Percentiles rank a stretch among this genome's conserved stretches.
phyloP scores from a whole-genome alignment of 1,140 invertebrate genomes.

The Ostrea denselamellosa region DNA sequence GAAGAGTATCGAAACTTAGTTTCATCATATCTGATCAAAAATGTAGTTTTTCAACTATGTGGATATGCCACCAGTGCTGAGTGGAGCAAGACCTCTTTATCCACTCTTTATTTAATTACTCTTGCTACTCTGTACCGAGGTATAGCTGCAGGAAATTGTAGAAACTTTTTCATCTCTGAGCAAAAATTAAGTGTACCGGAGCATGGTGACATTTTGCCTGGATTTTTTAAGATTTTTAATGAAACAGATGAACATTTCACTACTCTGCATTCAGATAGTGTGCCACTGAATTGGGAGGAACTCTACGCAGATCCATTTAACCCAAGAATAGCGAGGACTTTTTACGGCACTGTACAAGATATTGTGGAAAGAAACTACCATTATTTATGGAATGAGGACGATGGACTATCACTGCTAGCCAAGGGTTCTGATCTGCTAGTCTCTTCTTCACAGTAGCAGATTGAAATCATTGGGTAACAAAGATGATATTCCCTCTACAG shows the following conservation, averaged over 20 bases:
- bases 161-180: conserved; percentile 36
- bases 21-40: conserved; percentile 45
- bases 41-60: background rate
- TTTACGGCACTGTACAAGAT: background rate
- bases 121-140: background rate
- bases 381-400: background rate
- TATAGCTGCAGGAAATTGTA: background rate
- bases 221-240: conserved; percentile 45
- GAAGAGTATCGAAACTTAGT: conserved; percentile 39
- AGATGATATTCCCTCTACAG: too few species aligned
- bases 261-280: background rate
- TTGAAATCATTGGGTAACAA: too few species aligned
- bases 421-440: too few species aligned
- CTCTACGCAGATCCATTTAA: background rate
- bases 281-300: background rate
- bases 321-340: background rate
- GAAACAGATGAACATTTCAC: conserved; percentile 3
- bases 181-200: conserved; percentile 43
- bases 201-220: conserved; percentile 48
- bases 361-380: background rate
- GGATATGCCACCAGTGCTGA: background rate
- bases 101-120: background rate
- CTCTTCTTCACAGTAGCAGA: too few species aligned
- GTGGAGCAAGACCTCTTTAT: background rate
- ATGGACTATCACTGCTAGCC: background rate